phyloP scores from a whole-genome alignment of 2,113 vertebrate genomes.

The Gulo gulo region DNA sequence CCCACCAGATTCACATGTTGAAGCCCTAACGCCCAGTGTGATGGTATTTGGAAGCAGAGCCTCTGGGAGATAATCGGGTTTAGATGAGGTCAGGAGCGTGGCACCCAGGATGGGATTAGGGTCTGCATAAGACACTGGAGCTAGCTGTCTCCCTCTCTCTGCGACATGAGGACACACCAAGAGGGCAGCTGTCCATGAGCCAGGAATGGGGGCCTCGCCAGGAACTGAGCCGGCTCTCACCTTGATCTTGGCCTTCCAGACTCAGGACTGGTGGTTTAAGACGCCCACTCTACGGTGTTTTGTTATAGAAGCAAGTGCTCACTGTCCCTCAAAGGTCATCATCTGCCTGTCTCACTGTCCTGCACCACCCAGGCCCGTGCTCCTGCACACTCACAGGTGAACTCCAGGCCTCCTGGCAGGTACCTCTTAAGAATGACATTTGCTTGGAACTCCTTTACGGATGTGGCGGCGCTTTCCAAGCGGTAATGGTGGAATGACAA shows the following conservation, averaged over 20 bases:
- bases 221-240: neutral
- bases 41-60: neutral
- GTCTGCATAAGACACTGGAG: neutral
- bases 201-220: neutral
- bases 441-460: conserved; percentile 16
- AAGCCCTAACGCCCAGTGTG: neutral
- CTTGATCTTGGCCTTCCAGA: neutral
- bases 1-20: no score
- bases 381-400: no score
- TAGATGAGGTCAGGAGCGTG: neutral
- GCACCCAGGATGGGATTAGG: neutral
- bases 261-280: neutral
- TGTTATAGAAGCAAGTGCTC: neutral
- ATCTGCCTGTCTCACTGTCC: neutral
- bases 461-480: conserved; percentile 30
- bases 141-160: neutral
- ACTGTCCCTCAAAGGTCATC: neutral
- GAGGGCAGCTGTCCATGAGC: neutral
- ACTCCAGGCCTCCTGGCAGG: neutral
- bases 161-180: fast-evolving
- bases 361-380: neutral
- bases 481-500: fast-evolving
- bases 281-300: neutral
- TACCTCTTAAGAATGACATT: neutral
- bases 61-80: neutral